These are phyloP conservation scores for Macroglossus sobrinus DNA, from an alignment of 2,113 vertebrate species.

Conservation along the genomic window DNA sequence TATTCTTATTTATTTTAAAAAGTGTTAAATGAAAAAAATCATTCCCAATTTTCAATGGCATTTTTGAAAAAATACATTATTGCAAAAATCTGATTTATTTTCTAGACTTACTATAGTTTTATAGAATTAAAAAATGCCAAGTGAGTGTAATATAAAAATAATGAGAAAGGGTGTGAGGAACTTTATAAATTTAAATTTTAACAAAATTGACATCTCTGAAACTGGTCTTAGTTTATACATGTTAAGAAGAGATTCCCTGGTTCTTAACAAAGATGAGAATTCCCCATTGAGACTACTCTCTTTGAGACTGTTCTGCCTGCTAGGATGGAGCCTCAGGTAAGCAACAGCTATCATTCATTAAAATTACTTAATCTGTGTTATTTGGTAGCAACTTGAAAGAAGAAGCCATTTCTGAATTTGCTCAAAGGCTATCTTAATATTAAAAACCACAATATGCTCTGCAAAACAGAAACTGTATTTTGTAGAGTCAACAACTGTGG, in stretches of 20 bases:
- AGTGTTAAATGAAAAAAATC: neutral
- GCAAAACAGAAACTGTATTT: neutral
- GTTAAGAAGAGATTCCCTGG: neutral
- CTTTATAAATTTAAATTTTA: neutral
- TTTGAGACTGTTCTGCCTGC: neutral
- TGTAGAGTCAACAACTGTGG: neutral
- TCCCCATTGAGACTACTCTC: neutral
- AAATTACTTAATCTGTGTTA: neutral
- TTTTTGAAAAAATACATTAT: neutral
- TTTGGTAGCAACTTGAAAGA: neutral
- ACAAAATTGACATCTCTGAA: neutral
- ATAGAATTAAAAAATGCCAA: neutral
- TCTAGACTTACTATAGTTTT: neutral
- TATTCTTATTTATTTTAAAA: neutral
- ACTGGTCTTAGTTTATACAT: neutral
- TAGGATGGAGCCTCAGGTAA: neutral
- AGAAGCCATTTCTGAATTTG: neutral
- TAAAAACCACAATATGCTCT: neutral
- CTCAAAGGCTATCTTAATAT: neutral
- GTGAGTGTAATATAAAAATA: neutral
- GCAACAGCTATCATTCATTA: neutral
- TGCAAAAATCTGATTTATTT: neutral
- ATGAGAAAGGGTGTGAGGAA: neutral
- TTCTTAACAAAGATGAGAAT: neutral
- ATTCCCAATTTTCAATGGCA: neutral